Conservation (phyloP, 2,113 vertebrate genomes). For the Uria aalge region DNA sequence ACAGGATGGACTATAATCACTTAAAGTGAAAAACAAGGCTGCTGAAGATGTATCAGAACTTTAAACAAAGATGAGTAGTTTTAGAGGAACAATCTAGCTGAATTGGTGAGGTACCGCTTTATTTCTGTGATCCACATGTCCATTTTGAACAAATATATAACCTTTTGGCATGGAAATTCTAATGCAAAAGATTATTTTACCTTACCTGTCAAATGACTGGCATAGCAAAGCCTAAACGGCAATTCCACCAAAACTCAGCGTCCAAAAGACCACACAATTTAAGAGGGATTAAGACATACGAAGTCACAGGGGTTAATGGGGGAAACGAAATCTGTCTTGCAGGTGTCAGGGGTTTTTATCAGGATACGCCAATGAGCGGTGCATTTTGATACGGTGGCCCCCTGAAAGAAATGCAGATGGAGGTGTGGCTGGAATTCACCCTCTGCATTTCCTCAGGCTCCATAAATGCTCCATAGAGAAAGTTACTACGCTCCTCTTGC, state of each 20-base stretch:
- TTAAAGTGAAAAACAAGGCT: background rate
- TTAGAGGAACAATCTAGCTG: background rate
- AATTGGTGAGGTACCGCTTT: background rate
- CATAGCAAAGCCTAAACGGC: background rate
- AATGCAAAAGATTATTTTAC: background rate
- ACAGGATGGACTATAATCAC: background rate
- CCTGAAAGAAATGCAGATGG: background rate
- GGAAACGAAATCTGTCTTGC: background rate
- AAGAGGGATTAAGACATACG: background rate
- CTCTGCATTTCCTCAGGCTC: background rate
- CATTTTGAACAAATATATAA: background rate
- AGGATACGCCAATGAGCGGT: too few relatives aligned
- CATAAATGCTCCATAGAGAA: background rate
- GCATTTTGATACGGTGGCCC: fast-evolving
- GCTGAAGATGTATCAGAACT: background rate
- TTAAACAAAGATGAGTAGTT: background rate
- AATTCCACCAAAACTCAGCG: background rate
- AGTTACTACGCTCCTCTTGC: background rate
- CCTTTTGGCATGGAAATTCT: background rate
- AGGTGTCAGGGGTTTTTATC: background rate
- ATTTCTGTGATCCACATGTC: background rate
- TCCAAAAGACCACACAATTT: background rate
- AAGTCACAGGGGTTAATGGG: too few relatives aligned
- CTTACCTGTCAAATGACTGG: background rate
- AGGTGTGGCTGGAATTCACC: background rate